phyloP scores from a whole-genome alignment of 2,797 vertebrate genomes.

The Enteromius argenteus region DNA sequence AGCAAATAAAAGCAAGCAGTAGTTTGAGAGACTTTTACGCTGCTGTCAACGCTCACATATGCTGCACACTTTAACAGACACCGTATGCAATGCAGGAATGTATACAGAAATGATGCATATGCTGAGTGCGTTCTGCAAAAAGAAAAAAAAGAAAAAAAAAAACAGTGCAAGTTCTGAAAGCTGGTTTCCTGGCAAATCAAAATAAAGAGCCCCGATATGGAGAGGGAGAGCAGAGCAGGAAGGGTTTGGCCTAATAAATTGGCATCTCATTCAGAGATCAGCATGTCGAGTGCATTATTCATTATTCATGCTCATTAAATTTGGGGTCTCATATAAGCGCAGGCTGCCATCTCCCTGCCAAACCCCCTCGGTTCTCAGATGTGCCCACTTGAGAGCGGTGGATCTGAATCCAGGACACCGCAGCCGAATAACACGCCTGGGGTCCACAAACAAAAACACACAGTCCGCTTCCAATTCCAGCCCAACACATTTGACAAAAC shows the following conservation, averaged over 20 bases:
- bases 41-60: neutral
- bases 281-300: slow-evolving; percentile 83
- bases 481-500: slow-evolving; percentile 80
- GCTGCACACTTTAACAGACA: neutral
- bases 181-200: neutral
- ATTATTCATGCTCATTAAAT: slow-evolving; percentile 91
- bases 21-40: neutral
- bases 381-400: slow-evolving; percentile 83
- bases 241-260: slow-evolving; percentile 85
- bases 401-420: slow-evolving; percentile 84
- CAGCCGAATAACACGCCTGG: slow-evolving; percentile 66
- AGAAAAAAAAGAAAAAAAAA: neutral
- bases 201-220: neutral
- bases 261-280: slow-evolving; percentile 80
- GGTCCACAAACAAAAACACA: slow-evolving; percentile 31
- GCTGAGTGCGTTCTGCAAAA: neutral
- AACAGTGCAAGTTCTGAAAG: neutral
- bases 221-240: slow-evolving; percentile 60
- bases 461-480: slow-evolving; percentile 75
- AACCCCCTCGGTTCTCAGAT: slow-evolving; percentile 83
- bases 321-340: slow-evolving; percentile 81
- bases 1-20: neutral
- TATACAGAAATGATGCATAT: neutral
- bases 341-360: slow-evolving; percentile 84
- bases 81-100: neutral